Percentiles rank a stretch among this genome's conserved stretches.
Conservation (phyloP, 2,797 vertebrate species). For the Myotis planiceps region DNA sequence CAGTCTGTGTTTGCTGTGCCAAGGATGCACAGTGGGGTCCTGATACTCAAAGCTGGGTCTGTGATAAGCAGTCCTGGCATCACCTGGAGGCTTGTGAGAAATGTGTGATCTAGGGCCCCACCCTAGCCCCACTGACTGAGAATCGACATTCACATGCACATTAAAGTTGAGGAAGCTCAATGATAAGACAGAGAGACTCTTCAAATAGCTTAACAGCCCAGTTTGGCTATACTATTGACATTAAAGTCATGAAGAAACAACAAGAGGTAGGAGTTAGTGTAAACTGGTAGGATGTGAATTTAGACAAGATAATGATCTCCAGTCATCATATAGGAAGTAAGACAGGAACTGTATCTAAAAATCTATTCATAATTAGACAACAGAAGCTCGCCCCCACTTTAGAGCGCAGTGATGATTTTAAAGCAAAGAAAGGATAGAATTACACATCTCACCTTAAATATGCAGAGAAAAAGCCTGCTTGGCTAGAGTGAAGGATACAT, state of each 20-base stretch:
- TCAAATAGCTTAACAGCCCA: not conserved
- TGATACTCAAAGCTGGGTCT: not conserved
- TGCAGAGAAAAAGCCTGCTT: not conserved
- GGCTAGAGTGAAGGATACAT: not conserved
- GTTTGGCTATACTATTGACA: not conserved
- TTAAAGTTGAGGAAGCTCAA: not conserved
- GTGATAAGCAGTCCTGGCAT: not conserved
- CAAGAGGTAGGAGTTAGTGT: not conserved
- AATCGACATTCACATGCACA: not conserved
- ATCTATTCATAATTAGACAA: not conserved
- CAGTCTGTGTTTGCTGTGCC: not conserved
- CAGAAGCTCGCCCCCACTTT: not conserved
- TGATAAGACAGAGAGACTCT: not conserved
- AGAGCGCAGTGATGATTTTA: not conserved
- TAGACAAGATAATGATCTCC: not conserved
- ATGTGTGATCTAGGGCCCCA: not conserved
- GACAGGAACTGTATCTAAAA: not conserved
- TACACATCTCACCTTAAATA: not conserved
- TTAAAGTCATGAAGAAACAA: not conserved
- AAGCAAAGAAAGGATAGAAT: not conserved
- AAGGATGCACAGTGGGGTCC: not conserved
- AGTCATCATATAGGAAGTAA: not conserved
- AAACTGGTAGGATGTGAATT: not conserved
- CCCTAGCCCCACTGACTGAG: not conserved
- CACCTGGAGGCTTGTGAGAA: not conserved